phyloP scores from a whole-genome alignment of 2,888 invertebrate species.

The Chrysolina americana region DNA sequence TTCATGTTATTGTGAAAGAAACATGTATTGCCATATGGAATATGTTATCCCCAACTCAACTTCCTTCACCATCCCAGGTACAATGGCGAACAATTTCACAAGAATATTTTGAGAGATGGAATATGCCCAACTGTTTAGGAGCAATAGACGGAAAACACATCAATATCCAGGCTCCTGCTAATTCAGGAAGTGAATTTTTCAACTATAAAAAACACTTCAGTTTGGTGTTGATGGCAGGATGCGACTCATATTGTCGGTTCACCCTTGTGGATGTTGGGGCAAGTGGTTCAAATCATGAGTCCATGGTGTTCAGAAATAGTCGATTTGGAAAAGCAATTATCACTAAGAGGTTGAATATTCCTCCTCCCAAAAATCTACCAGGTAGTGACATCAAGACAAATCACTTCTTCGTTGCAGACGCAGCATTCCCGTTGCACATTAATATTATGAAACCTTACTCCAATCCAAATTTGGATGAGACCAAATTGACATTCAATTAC shows the following conservation, averaged over 20 bases:
- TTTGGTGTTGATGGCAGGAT: conserved; percentile 54
- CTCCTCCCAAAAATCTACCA: conserved; percentile 21
- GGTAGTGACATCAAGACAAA: conserved; percentile 17
- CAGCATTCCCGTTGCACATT: conserved; percentile 40
- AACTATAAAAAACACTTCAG: conserved; percentile 58
- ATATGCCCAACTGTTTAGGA: conserved; percentile 30
- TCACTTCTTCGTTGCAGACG: conserved; percentile 39
- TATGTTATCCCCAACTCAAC: neutral
- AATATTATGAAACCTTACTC: conserved; percentile 38
- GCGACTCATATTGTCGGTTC: conserved; percentile 59
- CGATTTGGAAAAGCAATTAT: conserved; percentile 31
- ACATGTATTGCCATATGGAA: conserved; percentile 6
- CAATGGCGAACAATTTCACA: conserved; percentile 15
- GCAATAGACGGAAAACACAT: conserved; percentile 40
- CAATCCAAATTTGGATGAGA: conserved; percentile 21
- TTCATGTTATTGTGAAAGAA: conserved; percentile 33
- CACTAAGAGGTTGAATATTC: conserved; percentile 18
- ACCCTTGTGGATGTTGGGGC: conserved; percentile 57
- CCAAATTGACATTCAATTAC: conserved; percentile 32
- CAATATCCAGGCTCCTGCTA: conserved; percentile 53
- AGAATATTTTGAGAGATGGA: conserved; percentile 14
- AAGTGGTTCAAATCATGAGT: conserved; percentile 58
- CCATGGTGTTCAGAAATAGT: conserved; percentile 47
- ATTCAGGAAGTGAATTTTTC: conserved; percentile 55
- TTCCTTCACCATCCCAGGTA: neutral